phyloP scores from a whole-genome alignment of 1,140 invertebrate genomes.

The Diuraphis noxia region DNA sequence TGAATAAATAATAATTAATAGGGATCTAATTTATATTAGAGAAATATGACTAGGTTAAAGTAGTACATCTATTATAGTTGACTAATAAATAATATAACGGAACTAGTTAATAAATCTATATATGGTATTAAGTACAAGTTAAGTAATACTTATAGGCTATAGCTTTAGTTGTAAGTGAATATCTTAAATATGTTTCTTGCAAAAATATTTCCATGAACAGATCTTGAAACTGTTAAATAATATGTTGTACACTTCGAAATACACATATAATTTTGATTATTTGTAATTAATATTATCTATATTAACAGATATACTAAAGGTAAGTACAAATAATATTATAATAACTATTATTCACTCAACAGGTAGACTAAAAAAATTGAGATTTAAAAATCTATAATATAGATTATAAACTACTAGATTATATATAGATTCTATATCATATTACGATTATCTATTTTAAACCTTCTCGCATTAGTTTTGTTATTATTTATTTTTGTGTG shows the following conservation, averaged over 20 bases:
- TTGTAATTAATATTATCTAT: neutral
- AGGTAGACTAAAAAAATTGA: neutral
- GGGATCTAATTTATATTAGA: neutral
- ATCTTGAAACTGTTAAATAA: neutral
- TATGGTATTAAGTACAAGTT: neutral
- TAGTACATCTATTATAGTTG: neutral
- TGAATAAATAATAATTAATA: neutral
- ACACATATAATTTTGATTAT: neutral
- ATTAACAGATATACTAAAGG: too few relatives aligned
- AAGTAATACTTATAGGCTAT: neutral
- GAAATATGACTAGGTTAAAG: neutral
- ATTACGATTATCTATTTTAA: neutral
- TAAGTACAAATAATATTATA: neutral
- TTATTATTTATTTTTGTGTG: neutral
- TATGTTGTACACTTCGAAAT: neutral
- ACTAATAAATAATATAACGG: neutral
- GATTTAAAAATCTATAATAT: too few relatives aligned
- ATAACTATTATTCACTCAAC: neutral
- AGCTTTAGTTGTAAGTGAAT: neutral
- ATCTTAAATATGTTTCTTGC: neutral
- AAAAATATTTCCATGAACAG: neutral
- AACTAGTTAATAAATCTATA: neutral
- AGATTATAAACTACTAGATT: too few relatives aligned
- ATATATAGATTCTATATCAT: too few relatives aligned
- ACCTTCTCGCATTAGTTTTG: neutral